Base-by-base conservation (phyloP, 2,888 invertebrate genomes). In the Octodonta nipae region DNA sequence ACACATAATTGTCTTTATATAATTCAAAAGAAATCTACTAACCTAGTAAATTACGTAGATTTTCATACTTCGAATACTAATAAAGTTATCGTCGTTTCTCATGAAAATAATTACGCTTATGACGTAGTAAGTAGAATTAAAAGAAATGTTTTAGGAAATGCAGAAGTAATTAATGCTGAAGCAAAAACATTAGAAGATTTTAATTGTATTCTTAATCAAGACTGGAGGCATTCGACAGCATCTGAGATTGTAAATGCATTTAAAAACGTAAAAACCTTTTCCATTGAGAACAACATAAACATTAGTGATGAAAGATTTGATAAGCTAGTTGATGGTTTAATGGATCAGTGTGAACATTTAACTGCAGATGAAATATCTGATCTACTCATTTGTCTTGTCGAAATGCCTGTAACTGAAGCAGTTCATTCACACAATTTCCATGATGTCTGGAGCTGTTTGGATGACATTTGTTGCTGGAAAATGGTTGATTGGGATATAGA, bases 401-500 rank as follows among this genome's bases (percentile, higher is more conserved):
- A 64, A 25, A 69, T 72, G 60, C 73, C 76, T 1, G 53, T 57
- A 29, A 65, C 70, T 10, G 54, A 58, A 11, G 65, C 68, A 1
- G 58, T 67, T 5, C 61, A 65, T 32, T 63, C 69, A 3, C 66
- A 68, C 36, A 76, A 78, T 54, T 78, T 64, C 46, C 64, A 69
- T 34, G 70, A 72, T 47, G 56, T 83, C 1, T 78, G 78, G 75
- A 72, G 67, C 30, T 70, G 71, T 7, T 50, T 86, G 28, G 81
- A 84, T 51, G 67, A 71, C 42, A 70, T 71, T 33, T 80, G 81
- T 46, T 52, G 67, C 10, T 55, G 51, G 52, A 52, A 49, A 38
- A 52, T 67, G 39, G 51, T 53, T 0, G 44, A 52, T 1, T 78
- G 76, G 75, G 52, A 64, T 11, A 48, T 56, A 8, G 63, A 72